A percentile compares a stretch with the other conserved stretches of the same genome.
phyloP scores from a whole-genome alignment of 1,140 invertebrate species.

The Bombyx mandarina region DNA sequence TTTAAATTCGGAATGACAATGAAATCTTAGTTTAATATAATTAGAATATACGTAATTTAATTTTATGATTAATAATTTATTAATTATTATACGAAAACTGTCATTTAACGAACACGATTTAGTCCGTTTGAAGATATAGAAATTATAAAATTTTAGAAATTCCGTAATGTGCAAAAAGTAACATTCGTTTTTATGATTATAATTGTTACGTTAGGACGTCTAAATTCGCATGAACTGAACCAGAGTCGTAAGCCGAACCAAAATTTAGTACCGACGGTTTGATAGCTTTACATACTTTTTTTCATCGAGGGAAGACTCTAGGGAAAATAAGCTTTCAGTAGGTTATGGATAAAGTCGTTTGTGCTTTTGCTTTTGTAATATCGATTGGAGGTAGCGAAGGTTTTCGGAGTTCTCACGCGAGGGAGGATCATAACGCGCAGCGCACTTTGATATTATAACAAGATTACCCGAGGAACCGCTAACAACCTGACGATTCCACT shows the following conservation, averaged over 20 bases:
- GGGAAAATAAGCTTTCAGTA: constrained; percentile 30
- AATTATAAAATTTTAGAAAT: not conserved
- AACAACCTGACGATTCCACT: constrained; percentile 16
- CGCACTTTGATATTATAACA: constrained; percentile 44
- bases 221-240: not conserved
- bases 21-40: not conserved
- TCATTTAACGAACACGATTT: not conserved
- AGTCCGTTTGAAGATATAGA: not conserved
- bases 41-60: not conserved
- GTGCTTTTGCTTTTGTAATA: constrained; percentile 32
- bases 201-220: too few species aligned
- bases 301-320: constrained; percentile 22
- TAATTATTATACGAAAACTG: not conserved
- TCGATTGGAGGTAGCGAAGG: constrained; percentile 42
- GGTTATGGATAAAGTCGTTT: constrained; percentile 40
- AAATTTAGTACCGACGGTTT: constrained; percentile 22
- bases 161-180: too few species aligned
- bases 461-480: constrained; percentile 37
- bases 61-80: not conserved
- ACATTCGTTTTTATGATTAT: too few species aligned
- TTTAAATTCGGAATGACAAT: not conserved
- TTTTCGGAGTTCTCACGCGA: constrained; percentile 47
- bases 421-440: constrained; percentile 44
- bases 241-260: constrained; percentile 17
- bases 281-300: constrained; percentile 30